Evolutionary conservation across 2,113 vertebrate species (phyloP).

Genomic region (Halcyon malimbica): DNA sequence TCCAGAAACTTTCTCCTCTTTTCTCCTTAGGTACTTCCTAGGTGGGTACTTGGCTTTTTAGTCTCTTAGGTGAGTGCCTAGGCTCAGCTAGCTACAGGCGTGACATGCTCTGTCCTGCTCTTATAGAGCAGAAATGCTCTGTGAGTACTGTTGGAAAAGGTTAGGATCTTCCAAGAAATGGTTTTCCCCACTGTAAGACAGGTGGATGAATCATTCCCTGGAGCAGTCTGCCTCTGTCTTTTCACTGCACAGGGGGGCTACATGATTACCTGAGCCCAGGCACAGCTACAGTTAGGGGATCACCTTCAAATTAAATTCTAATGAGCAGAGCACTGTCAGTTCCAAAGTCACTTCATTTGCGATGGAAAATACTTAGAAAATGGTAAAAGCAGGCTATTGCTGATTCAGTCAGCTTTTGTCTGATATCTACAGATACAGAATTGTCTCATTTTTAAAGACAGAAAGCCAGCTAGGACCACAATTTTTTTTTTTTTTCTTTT

Average conservation of each 20-base stretch:
- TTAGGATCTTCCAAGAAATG: neutral
- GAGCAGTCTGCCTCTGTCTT: neutral
- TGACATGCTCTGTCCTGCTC: neutral
- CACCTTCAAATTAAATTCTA: neutral
- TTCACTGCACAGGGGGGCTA: neutral
- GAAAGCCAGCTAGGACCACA: neutral
- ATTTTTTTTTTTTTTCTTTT: neutral
- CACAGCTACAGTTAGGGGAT: neutral
- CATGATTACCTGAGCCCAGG: neutral
- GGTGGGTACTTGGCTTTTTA: neutral
- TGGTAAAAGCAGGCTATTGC: neutral
- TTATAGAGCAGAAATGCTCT: neutral
- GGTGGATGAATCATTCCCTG: constrained; percentile 17
- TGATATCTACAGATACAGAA: neutral
- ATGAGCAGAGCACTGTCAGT: neutral
- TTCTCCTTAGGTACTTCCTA: neutral
- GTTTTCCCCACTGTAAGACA: neutral
- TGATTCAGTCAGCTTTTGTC: neutral
- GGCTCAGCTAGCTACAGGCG: neutral
- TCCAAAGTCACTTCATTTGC: neutral
- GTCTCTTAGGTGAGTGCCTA: neutral
- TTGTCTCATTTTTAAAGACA: constrained; percentile 9
- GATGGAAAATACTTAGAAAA: neutral
- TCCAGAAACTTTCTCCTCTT: neutral
- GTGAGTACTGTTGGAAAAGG: neutral